Conservation (phyloP, 92 coral and sea anemone species). For the Ricordea florida region DNA sequence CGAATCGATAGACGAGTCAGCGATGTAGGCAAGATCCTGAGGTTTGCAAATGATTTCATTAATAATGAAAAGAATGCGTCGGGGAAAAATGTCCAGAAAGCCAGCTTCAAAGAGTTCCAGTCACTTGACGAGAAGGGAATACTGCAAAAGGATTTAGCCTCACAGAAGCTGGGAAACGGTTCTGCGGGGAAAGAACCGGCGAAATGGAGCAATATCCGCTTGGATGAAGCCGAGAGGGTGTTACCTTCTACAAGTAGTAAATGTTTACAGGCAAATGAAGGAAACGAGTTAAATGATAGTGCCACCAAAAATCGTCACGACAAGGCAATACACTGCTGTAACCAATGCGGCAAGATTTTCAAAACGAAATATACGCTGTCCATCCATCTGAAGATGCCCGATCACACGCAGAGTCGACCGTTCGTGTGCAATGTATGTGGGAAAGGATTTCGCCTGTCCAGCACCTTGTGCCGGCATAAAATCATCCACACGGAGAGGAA, state of each 20-base stretch:
- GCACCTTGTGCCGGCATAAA: slow-evolving; percentile 96
- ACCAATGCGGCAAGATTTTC: slow-evolving; percentile 95
- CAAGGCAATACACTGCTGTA: slow-evolving; percentile 75
- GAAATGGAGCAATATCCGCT: not conserved
- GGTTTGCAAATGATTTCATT: slow-evolving; percentile 77
- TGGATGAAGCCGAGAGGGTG: slow-evolving; percentile 1
- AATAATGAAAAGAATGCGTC: slow-evolving; percentile 93
- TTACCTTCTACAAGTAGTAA: slow-evolving; percentile 1
- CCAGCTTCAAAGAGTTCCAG: slow-evolving; percentile 20
- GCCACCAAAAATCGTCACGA: slow-evolving; percentile 56
- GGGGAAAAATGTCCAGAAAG: slow-evolving; percentile 16
- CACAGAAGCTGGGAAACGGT: slow-evolving; percentile 2
- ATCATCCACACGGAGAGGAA: slow-evolving; percentile 97
- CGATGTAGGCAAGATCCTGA: slow-evolving; percentile 64
- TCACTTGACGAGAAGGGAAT: slow-evolving; percentile 25
- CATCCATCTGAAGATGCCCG: slow-evolving; percentile 96
- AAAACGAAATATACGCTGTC: slow-evolving; percentile 96
- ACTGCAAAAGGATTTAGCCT: slow-evolving; percentile 5
- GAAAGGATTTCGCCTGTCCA: slow-evolving; percentile 96
- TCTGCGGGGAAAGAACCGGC: slow-evolving; percentile 13
- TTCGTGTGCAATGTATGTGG: slow-evolving; percentile 98
- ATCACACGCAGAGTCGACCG: slow-evolving; percentile 92
- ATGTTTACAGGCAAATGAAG: slow-evolving; percentile 20
- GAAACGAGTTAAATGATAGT: slow-evolving; percentile 16
- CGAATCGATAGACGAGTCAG: slow-evolving; percentile 49